Conservation (phyloP, 2,113 vertebrate genomes). For the Brienomyrus longianalis region DNA sequence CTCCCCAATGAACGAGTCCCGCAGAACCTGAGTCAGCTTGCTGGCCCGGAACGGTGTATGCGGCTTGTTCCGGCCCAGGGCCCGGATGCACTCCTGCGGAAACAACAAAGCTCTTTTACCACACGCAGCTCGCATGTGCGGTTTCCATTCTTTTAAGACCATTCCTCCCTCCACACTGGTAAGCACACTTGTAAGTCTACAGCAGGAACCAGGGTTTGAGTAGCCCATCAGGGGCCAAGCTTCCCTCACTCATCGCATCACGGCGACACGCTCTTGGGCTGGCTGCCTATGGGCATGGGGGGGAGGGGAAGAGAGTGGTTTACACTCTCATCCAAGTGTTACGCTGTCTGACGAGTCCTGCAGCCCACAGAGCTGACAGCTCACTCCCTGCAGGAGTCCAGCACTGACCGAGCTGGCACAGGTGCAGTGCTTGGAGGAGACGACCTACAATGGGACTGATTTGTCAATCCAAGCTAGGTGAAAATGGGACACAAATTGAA, state of each 20-base stretch:
- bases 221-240: neutral
- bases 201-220: neutral
- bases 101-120: neutral
- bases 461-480: neutral
- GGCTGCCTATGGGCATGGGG: neutral
- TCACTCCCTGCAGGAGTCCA: neutral
- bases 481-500: neutral
- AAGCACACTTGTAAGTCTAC: neutral
- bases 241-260: neutral
- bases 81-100: constrained; percentile 90
- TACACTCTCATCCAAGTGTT: neutral
- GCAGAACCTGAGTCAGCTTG: constrained; percentile 94
- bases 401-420: neutral
- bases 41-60: constrained; percentile 96
- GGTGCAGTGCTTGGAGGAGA: neutral
- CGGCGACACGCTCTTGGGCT: neutral
- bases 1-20: constrained; percentile 96
- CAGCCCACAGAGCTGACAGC: neutral
- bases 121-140: neutral
- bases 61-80: constrained; percentile 91
- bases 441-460: neutral
- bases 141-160: neutral
- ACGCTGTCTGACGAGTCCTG: neutral
- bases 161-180: neutral
- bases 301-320: neutral